Evolutionary conservation across 2,888 invertebrate species (phyloP).

Genomic region (Bugula neritina): DNA sequence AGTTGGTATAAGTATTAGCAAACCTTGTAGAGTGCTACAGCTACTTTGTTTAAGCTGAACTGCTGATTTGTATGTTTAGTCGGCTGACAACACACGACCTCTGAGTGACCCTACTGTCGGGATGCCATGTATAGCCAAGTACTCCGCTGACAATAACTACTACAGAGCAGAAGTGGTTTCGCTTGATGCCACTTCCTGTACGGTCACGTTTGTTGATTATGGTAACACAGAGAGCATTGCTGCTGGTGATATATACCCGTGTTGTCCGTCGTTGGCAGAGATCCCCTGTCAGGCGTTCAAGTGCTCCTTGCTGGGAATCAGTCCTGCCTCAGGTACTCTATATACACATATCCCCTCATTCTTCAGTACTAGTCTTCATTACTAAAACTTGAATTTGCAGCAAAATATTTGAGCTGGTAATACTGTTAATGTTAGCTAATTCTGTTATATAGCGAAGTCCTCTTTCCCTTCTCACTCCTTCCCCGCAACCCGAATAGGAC

Average conservation of each 20-base stretch:
- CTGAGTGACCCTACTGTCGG: not conserved
- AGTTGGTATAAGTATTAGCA: too few species aligned
- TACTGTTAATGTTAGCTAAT: too few species aligned
- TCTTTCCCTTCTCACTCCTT: too few species aligned
- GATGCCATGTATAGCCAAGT: conserved; percentile 35
- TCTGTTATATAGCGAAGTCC: too few species aligned
- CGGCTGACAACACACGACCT: not conserved
- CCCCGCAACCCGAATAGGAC: too few species aligned
- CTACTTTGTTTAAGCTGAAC: too few species aligned
- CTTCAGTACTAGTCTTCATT: too few species aligned
- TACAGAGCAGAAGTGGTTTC: conserved; percentile 39
- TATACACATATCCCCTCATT: too few species aligned
- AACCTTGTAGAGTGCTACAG: too few species aligned
- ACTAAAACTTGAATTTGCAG: too few species aligned
- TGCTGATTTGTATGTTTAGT: not conserved
- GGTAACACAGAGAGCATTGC: conserved; percentile 39
- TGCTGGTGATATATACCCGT: conserved; percentile 33
- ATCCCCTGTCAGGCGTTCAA: not conserved
- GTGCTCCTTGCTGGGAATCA: conserved; percentile 5
- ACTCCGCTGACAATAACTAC: conserved; percentile 39
- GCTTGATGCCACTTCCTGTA: conserved; percentile 31
- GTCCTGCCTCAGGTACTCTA: not conserved
- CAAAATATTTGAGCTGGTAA: too few species aligned
- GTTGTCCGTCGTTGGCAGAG: not conserved
- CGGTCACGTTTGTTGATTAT: conserved; percentile 48